Percentiles rank a stretch among this genome's conserved stretches.
Conservation (phyloP, 2,888 invertebrate genomes). For the Allophyes oxyacanthae region DNA sequence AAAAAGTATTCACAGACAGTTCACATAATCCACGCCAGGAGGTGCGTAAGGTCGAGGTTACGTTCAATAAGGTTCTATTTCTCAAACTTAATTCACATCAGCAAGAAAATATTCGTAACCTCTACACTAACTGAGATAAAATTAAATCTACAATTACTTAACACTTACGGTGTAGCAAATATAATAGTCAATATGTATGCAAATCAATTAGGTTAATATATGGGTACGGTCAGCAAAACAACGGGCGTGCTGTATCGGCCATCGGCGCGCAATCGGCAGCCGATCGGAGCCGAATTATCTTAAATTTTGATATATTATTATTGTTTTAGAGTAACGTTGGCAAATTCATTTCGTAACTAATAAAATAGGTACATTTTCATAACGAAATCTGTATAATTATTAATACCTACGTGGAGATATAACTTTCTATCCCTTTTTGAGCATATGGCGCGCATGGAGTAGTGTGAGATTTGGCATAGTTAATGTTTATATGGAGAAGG, state of each 20-base stretch:
- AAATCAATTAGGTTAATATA: conserved; percentile 56
- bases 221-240: conserved; percentile 44
- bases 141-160: conserved; percentile 44
- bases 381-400: too few relatives aligned
- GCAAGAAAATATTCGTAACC: too few relatives aligned
- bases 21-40: too few relatives aligned
- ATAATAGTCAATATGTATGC: conserved; percentile 50
- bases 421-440: too few relatives aligned
- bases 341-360: conserved; percentile 10
- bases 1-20: too few relatives aligned
- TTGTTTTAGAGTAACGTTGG: conserved; percentile 42
- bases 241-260: conserved; percentile 26
- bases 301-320: conserved; percentile 54
- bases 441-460: too few relatives aligned
- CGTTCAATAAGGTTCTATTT: too few relatives aligned
- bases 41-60: too few relatives aligned
- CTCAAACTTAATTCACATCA: too few relatives aligned
- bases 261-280: conserved; percentile 28
- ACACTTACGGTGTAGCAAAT: conserved; percentile 43
- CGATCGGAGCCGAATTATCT: conserved; percentile 37
- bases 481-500: too few relatives aligned
- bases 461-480: too few relatives aligned
- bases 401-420: too few relatives aligned
- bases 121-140: conserved; percentile 2
- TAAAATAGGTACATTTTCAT: neutral